Percentiles rank a stretch among this genome's conserved stretches.
phyloP scores from a whole-genome alignment of 1,140 invertebrate genomes.

The Glossosoma conforme region DNA sequence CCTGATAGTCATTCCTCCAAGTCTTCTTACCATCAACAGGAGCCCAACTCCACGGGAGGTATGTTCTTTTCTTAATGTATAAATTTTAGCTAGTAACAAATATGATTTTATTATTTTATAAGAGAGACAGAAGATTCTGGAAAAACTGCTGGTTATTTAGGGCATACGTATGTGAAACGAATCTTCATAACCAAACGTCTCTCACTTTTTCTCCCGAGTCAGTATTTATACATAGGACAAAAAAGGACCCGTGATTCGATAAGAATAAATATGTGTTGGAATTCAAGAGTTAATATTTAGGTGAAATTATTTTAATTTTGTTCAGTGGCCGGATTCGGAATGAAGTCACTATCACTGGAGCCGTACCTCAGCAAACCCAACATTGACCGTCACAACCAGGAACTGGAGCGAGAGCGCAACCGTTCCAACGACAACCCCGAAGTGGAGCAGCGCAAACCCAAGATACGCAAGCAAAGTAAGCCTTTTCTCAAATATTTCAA shows the following conservation, averaged over 20 bases:
- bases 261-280: no score
- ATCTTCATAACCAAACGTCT: no score
- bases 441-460: constrained; percentile 14
- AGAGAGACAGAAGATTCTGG: no score
- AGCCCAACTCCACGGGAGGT: constrained; percentile 16
- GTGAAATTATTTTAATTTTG: no score
- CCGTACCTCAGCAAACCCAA: constrained; percentile 50
- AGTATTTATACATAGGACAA: no score
- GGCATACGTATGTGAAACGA: no score
- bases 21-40: constrained; percentile 28
- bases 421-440: constrained; percentile 24
- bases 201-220: no score
- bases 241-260: no score
- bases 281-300: no score
- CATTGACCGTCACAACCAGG: constrained; percentile 49
- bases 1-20: constrained; percentile 30
- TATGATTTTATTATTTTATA: no score
- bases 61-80: constrained; percentile 15
- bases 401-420: constrained; percentile 43
- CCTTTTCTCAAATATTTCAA: background rate
- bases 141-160: no score
- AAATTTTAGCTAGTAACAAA: constrained; percentile 1
- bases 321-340: constrained; percentile 19
- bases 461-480: constrained; percentile 23
- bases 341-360: constrained; percentile 41